phyloP scores from a whole-genome alignment of 2,797 vertebrate species.

The Syndactyla subalaris region DNA sequence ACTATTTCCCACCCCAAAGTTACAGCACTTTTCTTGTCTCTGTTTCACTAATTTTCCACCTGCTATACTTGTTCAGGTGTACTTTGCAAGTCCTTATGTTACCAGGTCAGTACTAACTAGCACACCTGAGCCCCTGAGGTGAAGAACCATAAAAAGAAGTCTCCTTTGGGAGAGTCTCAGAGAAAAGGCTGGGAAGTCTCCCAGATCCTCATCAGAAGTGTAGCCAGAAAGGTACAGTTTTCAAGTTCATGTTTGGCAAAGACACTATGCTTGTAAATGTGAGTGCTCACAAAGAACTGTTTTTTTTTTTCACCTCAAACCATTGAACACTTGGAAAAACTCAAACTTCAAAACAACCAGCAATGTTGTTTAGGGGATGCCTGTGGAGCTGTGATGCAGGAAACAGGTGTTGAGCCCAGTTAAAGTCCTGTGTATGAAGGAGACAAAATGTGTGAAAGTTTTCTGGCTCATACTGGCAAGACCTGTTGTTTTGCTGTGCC shows the following conservation, averaged over 20 bases:
- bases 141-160: neutral
- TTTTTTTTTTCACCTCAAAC: neutral
- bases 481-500: constrained; percentile 62
- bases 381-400: constrained; percentile 9
- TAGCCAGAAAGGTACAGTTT: neutral
- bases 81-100: neutral
- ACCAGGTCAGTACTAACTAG: neutral
- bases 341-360: constrained; percentile 14
- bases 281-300: neutral
- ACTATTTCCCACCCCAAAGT: neutral
- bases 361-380: neutral
- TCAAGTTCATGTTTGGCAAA: neutral
- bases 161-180: neutral
- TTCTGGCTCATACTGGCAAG: constrained; percentile 60
- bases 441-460: neutral
- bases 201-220: neutral
- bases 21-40: neutral
- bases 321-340: neutral
- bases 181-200: neutral
- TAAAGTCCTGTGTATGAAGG: neutral
- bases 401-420: constrained; percentile 23
- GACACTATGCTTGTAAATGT: neutral
- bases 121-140: neutral
- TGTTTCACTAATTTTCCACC: neutral
- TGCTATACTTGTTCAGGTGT: neutral